Base-by-base conservation (phyloP, 2,797 vertebrate species). In the Darevskia nairensis region DNA sequence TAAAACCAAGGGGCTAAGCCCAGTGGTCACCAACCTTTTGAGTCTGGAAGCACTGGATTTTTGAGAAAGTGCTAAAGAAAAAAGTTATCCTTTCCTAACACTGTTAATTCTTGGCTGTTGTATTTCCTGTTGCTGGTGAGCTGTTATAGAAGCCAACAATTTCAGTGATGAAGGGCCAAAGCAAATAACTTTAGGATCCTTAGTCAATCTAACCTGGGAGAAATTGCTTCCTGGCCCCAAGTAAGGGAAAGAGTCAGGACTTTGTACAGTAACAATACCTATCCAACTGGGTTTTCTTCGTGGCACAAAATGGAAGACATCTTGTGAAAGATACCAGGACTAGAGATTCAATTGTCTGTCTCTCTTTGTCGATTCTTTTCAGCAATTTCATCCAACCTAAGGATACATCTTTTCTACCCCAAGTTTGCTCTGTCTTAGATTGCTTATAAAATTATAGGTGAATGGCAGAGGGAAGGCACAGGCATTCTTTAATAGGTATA, bases 341-440 rank as follows among this genome's bases (percentile, higher is more conserved):
- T 23, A 17, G 35, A 35, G 17, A 35, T 74, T 74, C 21, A 2
- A 35, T 69, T 79, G 17, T 69, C 29, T 39, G 68, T 87, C 46
- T 74, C 17, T 85, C 50, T 85, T 61, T 74, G 46, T 64, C 78
- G 19, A 75, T 80, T 76, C 59, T 7, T 71, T 84, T 82, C 32
- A 69, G 80, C 39, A 55, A 23, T 66, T 89, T 72, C 77, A 55
- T 41, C 0, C 0, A 80, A 41, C 55, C 44, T 0, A 0, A 35
- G 80, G 50, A 29, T n/a, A 29, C 50, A 81, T 55, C 46, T 80
- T 90, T 77, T 59, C 75, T 61, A 35, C 81, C 82, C 77, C 69
- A 90, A 72, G 61, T 23, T 66, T 32, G 35, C 69, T 74, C 69
- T 80, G 29, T 68, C 44, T 87, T 81, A 19, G 79, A 80, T 44